Conservation (phyloP, 2,797 vertebrate species). For the Cynopterus sphinx region DNA sequence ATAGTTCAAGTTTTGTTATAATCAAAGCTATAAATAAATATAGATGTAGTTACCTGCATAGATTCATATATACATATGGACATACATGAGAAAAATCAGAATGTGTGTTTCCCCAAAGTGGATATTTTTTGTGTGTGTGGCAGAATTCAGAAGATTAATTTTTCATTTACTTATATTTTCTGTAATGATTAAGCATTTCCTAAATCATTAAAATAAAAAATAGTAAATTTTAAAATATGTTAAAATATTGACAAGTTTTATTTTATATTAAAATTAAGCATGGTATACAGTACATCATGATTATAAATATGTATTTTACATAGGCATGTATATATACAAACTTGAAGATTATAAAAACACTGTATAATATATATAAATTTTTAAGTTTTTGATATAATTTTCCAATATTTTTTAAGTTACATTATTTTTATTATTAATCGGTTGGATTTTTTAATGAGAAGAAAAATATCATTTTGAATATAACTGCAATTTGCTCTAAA, state of each 20-base stretch:
- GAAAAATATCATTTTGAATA: neutral
- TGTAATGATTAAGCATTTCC: neutral
- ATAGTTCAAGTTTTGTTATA: neutral
- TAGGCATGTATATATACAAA: neutral
- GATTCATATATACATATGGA: neutral
- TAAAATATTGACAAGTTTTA: neutral
- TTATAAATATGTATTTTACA: neutral
- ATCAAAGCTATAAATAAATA: slow-evolving; percentile 9
- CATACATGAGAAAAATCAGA: neutral
- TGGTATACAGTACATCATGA: neutral
- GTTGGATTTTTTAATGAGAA: neutral
- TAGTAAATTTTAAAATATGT: neutral
- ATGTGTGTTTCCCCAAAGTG: neutral
- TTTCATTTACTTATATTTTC: neutral
- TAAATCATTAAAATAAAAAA: neutral
- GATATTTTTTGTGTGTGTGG: neutral
- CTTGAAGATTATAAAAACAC: neutral
- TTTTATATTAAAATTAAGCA: neutral
- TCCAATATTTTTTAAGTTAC: neutral
- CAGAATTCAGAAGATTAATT: neutral
- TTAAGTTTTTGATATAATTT: neutral
- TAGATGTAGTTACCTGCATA: neutral
- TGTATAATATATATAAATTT: neutral
- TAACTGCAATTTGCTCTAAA: neutral
- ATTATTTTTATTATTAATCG: neutral